Percentiles rank a stretch among this genome's conserved stretches.
Conservation (phyloP, 1,140 invertebrate genomes). For the Drusus annulatus region DNA sequence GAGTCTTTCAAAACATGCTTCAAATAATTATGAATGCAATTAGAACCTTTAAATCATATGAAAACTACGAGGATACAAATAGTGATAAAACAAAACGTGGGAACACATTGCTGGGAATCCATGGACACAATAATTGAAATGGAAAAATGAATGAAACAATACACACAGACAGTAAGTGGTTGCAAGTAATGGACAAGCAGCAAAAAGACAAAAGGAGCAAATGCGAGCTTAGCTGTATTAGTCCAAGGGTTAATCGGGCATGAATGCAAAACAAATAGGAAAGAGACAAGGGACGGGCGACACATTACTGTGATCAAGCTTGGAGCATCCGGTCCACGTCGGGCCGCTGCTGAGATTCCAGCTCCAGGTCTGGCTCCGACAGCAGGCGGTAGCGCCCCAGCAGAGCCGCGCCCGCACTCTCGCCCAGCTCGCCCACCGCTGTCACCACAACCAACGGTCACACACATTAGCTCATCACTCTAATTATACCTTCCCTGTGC, state of each 20-base stretch:
- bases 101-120: not conserved
- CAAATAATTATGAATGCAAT: no score
- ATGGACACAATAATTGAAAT: no score
- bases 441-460: conserved; percentile 41
- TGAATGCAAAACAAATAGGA: conserved; percentile 47
- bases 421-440: conserved; percentile 50
- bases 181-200: conserved; percentile 1
- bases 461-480: conserved; percentile 29
- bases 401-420: conserved; percentile 62
- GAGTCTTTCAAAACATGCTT: no score
- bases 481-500: not conserved
- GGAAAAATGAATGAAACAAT: not conserved
- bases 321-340: conserved; percentile 56
- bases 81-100: not conserved
- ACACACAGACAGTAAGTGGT: conserved; percentile 2
- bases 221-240: conserved; percentile 8
- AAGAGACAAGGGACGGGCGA: conserved; percentile 56
- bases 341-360: conserved; percentile 37
- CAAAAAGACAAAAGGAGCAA: not conserved
- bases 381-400: conserved; percentile 68
- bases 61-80: no score
- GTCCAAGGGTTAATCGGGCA: not conserved
- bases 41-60: no score
- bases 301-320: conserved; percentile 58
- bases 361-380: conserved; percentile 63